Conservation (phyloP, 2,888 invertebrate species). For the Hypomecis punctinalis region DNA sequence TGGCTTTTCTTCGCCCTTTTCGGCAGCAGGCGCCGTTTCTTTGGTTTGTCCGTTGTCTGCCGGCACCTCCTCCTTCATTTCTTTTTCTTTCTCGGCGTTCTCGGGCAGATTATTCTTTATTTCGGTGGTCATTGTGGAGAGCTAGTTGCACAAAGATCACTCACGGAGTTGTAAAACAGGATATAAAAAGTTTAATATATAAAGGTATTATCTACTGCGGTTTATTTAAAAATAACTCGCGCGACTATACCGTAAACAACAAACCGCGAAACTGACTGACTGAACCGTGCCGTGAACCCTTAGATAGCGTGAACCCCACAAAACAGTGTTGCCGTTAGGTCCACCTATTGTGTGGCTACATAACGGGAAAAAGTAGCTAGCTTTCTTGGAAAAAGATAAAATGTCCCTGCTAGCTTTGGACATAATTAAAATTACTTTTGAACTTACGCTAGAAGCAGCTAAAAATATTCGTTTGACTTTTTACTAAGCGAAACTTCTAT, state of each 20-base stretch:
- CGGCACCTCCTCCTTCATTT: constrained; percentile 82
- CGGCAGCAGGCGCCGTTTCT: constrained; percentile 74
- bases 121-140: constrained; percentile 89
- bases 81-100: constrained; percentile 86
- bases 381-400: too few relatives aligned
- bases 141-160: constrained; percentile 21
- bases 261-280: neutral
- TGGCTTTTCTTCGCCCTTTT: constrained; percentile 76
- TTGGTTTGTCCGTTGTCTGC: constrained; percentile 79
- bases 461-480: too few relatives aligned
- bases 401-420: too few relatives aligned
- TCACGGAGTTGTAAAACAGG: neutral
- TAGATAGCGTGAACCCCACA: too few relatives aligned
- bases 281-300: too few relatives aligned
- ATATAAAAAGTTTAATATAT: neutral
- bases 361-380: too few relatives aligned
- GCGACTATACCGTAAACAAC: neutral
- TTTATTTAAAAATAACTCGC: neutral
- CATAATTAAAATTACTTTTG: too few relatives aligned
- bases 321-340: neutral
- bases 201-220: neutral
- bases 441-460: too few relatives aligned
- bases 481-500: too few relatives aligned
- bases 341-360: too few relatives aligned
- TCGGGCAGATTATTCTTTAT: constrained; percentile 89